A percentile compares a stretch with the other conserved stretches of the same genome.
Conservation (phyloP, 92 coral and sea anemone species). For the Nematostella vectensis region DNA sequence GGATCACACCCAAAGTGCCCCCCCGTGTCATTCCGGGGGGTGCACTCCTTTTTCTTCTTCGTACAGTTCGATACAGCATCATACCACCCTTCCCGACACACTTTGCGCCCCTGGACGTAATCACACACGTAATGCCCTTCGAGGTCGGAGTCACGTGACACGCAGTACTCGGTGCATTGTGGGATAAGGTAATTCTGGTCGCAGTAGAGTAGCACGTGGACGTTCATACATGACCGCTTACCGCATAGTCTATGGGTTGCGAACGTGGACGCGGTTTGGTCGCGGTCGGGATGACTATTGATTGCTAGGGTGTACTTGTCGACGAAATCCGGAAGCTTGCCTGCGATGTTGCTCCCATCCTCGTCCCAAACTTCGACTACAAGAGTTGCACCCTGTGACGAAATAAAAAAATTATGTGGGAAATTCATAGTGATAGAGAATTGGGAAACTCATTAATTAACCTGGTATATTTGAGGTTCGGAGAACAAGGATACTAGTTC, state of each 20-base stretch:
- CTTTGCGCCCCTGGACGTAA: constrained; percentile 47
- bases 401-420: background rate
- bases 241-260: constrained; percentile 39
- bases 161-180: constrained; percentile 52
- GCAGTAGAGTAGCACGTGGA: constrained; percentile 52
- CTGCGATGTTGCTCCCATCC: constrained; percentile 52
- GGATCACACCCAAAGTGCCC: constrained; percentile 76
- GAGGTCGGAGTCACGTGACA: constrained; percentile 47
- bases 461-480: too few species aligned
- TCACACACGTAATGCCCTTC: constrained; percentile 62
- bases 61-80: constrained; percentile 46
- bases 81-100: constrained; percentile 71
- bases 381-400: constrained; percentile 49
- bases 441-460: too few species aligned
- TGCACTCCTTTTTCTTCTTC: constrained; percentile 51
- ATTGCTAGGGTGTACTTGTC: constrained; percentile 58
- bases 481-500: too few species aligned
- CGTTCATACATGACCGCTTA: constrained; percentile 45
- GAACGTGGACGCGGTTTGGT: constrained; percentile 20
- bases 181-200: constrained; percentile 63
- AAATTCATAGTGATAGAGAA: too few species aligned
- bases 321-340: constrained; percentile 65
- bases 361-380: constrained; percentile 85
- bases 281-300: constrained; percentile 23
- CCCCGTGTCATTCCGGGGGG: constrained; percentile 59